A percentile compares a stretch with the other conserved stretches of the same genome.
phyloP scores from a whole-genome alignment of 2,888 invertebrate species.

The Ctenicera cuprea region DNA sequence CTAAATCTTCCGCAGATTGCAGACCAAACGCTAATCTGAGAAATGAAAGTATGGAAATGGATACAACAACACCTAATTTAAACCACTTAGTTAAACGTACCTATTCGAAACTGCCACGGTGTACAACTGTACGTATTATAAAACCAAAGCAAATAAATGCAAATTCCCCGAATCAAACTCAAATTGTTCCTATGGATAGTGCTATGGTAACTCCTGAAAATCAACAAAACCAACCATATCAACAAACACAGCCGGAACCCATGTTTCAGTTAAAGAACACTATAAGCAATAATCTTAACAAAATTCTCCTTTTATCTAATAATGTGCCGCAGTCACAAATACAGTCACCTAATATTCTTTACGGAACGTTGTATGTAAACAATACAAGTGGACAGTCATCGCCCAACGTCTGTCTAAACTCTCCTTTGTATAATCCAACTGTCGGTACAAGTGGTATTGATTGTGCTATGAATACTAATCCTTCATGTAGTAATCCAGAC shows the following conservation, averaged over 20 bases:
- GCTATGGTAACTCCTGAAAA: background rate
- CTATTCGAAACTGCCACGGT: background rate
- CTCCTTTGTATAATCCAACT: background rate
- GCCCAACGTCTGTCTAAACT: background rate
- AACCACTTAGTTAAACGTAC: background rate
- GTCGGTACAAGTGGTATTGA: background rate
- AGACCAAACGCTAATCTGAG: background rate
- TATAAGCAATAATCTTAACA: slow-evolving; percentile 38
- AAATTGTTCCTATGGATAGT: background rate
- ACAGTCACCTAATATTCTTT: slow-evolving; percentile 24
- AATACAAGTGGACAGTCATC: slow-evolving; percentile 12
- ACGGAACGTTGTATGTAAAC: slow-evolving; percentile 30
- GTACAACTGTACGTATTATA: background rate
- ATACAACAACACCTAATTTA: background rate
- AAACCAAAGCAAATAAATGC: background rate
- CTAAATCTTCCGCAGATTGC: too few species aligned
- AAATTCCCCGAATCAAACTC: background rate
- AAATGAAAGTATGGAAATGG: background rate
- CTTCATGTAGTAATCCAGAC: slow-evolving; percentile 25
- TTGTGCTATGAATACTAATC: slow-evolving; percentile 27
- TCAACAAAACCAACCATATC: background rate
- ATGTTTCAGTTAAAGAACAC: slow-evolving; percentile 31
- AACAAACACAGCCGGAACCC: background rate
- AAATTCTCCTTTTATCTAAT: slow-evolving; percentile 37
- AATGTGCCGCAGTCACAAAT: slow-evolving; percentile 8